Conservation (phyloP, 2,888 invertebrate genomes). For the Tipula helvola region DNA sequence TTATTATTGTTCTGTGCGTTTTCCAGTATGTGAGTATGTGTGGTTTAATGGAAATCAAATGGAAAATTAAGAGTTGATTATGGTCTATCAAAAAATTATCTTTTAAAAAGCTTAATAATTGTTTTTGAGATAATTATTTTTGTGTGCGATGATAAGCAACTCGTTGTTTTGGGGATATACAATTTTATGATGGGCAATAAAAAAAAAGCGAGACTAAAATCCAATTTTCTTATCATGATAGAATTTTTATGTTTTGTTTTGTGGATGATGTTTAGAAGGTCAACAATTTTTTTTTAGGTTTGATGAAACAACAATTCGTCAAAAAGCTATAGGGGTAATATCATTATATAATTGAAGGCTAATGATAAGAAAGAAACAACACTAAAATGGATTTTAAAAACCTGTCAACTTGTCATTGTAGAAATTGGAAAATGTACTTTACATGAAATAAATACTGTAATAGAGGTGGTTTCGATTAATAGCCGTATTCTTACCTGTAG, state of each 20-base stretch:
- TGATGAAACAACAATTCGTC: no score
- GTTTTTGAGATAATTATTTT: not conserved
- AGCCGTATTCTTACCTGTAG: no score
- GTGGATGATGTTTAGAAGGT: not conserved
- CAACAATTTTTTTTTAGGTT: no score
- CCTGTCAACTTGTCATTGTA: no score
- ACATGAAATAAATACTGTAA: no score
- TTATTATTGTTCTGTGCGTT: not conserved
- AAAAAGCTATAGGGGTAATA: no score
- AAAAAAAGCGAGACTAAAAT: not conserved
- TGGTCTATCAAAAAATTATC: not conserved
- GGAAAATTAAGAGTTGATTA: not conserved
- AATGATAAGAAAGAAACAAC: no score
- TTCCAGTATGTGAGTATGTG: not conserved
- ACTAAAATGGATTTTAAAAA: no score
- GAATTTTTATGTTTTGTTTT: not conserved
- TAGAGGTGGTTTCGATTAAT: no score
- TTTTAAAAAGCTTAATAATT: not conserved
- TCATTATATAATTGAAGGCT: no score
- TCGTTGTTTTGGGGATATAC: not conserved
- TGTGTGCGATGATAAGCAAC: not conserved
- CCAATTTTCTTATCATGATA: not conserved
- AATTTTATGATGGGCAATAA: not conserved
- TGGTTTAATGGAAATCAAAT: not conserved
- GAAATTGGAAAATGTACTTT: no score